Evolutionary conservation across 2,113 vertebrate genomes (phyloP), one percentile per base, ranked within the genome.

Genomic region (Carassius gibelio): DNA sequence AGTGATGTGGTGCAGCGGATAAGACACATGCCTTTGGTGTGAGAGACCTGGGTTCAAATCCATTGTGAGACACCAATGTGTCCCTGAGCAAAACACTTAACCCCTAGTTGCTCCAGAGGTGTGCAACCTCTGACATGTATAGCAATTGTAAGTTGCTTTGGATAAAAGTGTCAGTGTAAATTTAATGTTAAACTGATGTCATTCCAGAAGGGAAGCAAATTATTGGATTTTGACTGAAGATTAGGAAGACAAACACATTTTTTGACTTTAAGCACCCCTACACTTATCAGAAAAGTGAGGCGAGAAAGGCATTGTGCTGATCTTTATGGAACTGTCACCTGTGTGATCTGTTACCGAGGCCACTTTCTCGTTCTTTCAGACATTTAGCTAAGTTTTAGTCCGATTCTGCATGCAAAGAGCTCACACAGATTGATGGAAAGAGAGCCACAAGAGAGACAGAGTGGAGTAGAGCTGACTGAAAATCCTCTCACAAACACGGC

Each of bases 391-490:
- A 69, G 15, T 69, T 19, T 69, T 21, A 52, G 59, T n/a, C 64
- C 59, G 81, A 42, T 68, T 71, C 9, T 48, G 64, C 68, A 83
- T n/a, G 48, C 30, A 57, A 74, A 34, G 42, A 52, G 36, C 62
- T 36, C 34, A 50, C 30, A 66, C 2, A 59, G 30, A 79, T 61
- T 64, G 75, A 80, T 72, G 50, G 83, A 81, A 72, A 50, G 78
- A 66, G 88, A 90, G 84, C 83, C 86, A 80, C 89, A 78, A 91
- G 62, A 71, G 15, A 38, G 61, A 83, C 74, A 88, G 88, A 91
- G 68, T 87, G 89, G 90, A 90, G 91, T 87, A 93, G 89, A 88
- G 88, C 89, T 69, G 80, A 55, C 62, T 82, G 64, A 83, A 83
- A 72, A 55, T 59, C 68, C 81, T 57, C 30, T 77, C 30, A 72